A percentile compares a stretch with the other conserved stretches of the same genome.
phyloP scores from a whole-genome alignment of 2,888 invertebrate genomes.

The Gerosis bhagava region DNA sequence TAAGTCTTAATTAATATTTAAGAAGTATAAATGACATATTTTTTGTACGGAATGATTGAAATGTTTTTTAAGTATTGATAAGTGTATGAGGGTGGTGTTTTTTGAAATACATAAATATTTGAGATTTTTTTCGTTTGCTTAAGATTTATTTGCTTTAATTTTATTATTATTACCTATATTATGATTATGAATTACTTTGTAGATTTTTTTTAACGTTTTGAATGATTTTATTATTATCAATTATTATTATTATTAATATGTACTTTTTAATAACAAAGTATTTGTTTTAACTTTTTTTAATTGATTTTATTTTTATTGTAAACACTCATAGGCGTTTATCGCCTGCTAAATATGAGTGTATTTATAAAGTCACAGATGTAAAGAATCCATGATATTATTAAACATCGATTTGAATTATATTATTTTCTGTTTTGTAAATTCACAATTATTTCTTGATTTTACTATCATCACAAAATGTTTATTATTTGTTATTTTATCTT shows the following conservation, averaged over 20 bases:
- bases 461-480: conserved; percentile 40
- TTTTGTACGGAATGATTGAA: conserved; percentile 64
- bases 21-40: conserved; percentile 73
- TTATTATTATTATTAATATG: too few relatives aligned
- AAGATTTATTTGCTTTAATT: conserved; percentile 74
- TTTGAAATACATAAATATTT: conserved; percentile 44
- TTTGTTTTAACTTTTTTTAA: conserved; percentile 51
- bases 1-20: too few relatives aligned
- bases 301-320: conserved; percentile 45
- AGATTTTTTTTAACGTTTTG: conserved; percentile 62
- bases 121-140: conserved; percentile 57
- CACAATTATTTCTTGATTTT: conserved; percentile 16
- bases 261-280: conserved; percentile 54
- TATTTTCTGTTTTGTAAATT: conserved; percentile 20
- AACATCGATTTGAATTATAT: conserved; percentile 15
- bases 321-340: conserved; percentile 27
- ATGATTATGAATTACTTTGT: conserved; percentile 59
- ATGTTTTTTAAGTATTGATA: conserved; percentile 37
- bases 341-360: too few relatives aligned
- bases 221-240: too few relatives aligned
- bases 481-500: conserved; percentile 30
- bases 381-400: too few relatives aligned
- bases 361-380: too few relatives aligned
- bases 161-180: conserved; percentile 50
- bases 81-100: conserved; percentile 47